Conservation (phyloP, 92 coral and sea anemone genomes). For the Isaurus tuberculatus region DNA sequence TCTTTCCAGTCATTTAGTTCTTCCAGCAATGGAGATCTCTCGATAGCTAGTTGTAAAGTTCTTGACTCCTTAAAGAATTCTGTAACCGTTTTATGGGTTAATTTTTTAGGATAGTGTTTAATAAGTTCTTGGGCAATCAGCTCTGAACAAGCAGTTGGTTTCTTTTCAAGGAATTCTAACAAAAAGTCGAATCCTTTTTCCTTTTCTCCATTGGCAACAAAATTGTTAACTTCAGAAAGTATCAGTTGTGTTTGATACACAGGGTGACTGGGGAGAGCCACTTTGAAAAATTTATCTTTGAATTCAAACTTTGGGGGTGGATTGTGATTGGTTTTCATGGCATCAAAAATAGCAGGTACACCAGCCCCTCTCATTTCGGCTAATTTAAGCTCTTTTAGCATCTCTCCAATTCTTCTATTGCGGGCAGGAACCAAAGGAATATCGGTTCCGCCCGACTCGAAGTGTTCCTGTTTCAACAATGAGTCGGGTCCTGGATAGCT, state of each 20-base stretch:
- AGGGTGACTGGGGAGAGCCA: constrained; percentile 81
- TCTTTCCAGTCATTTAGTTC: constrained; percentile 56
- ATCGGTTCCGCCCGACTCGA: constrained; percentile 52
- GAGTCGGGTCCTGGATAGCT: constrained; percentile 86
- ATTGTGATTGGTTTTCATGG: constrained; percentile 70
- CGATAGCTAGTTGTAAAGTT: constrained; percentile 13
- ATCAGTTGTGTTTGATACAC: constrained; percentile 60
- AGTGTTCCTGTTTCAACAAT: constrained; percentile 55
- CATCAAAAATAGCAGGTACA: constrained; percentile 65
- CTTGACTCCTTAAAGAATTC: constrained; percentile 3
- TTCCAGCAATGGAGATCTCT: constrained; percentile 50
- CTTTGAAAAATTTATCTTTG: constrained; percentile 52
- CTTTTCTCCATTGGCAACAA: constrained; percentile 64
- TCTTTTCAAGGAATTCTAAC: constrained; percentile 35
- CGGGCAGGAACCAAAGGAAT: constrained; percentile 80
- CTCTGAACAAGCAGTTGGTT: constrained; percentile 46
- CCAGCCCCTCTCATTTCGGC: constrained; percentile 83
- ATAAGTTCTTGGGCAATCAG: constrained; percentile 50
- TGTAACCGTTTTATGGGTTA: constrained; percentile 48
- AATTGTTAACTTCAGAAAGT: constrained; percentile 56
- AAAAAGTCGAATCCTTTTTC: constrained; percentile 61
- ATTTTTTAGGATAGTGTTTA: constrained; percentile 42
- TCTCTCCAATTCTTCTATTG: constrained; percentile 78
- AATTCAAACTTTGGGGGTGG: constrained; percentile 70
- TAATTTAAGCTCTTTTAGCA: constrained; percentile 65